Base-by-base conservation (phyloP, 2,113 vertebrate species). In the Laterallus jamaicensis region DNA sequence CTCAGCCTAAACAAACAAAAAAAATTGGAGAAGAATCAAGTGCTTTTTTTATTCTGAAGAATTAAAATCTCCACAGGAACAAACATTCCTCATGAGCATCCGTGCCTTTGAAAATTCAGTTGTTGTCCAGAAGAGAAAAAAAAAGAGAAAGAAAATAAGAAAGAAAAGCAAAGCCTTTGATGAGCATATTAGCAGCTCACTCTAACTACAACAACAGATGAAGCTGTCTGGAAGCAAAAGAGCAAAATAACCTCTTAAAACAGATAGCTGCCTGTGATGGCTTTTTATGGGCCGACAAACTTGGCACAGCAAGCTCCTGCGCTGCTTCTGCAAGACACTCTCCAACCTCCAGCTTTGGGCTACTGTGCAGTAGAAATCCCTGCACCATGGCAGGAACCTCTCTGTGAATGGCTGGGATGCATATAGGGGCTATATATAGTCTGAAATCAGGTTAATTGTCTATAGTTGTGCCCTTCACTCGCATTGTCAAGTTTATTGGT, bases 1-100 rank as follows among this genome's bases (percentile, higher is more conserved):
- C 78, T 93, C 69, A 86, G 42, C 20, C 47, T 90, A 96, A 92
- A 86, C 60, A 95, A 94, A 91, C 58, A 89, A 87, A 96, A 96
- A 40, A 82, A 69, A 21, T 44, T 95, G 85, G 87, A 89, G 55
- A 89, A 79, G 56, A 92, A 94, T 82, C 66, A 87, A 87, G 17
- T 55, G 18, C 1, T 52, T 81, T 67, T 95, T 94, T 93, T 44
- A 75, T 86, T 91, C 44, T 22, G 42, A 83, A 78, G n/a, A 63
- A 81, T 42, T 88, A 88, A 83, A 88, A 63, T 81, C 60, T 94
- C 59, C 39, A 42, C 64, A 79, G 76, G 47, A 92, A 90, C n/a
- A 86, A 73, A 73, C 35, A 76, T 67, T 95, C 92, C 80, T 93
- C 60, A 39, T 74, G 60, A 86, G 52, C 17, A 77, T 88, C 68